phyloP scores from a whole-genome alignment of 2,888 invertebrate species.

The Scrobipalpa costella region DNA sequence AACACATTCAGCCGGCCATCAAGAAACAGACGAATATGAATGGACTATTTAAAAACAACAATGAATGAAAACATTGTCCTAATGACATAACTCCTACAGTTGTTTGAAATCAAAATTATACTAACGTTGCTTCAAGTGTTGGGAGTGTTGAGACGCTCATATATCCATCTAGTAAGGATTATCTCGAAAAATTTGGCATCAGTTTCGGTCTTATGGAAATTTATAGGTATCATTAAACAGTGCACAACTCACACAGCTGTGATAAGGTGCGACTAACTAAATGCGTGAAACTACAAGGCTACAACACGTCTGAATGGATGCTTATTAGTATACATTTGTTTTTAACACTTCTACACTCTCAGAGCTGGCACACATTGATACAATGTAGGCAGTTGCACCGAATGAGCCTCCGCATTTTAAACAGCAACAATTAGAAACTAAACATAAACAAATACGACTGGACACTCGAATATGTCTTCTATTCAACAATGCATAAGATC shows the following conservation, averaged over 20 bases:
- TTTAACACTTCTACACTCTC: slow-evolving; percentile 60
- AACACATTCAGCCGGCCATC: slow-evolving; percentile 18
- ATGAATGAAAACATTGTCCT: slow-evolving; percentile 10
- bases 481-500: slow-evolving; percentile 33
- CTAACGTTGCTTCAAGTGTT: background rate
- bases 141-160: background rate
- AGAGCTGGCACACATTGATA: slow-evolving; percentile 39
- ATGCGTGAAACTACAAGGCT: slow-evolving; percentile 63
- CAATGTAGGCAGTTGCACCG: slow-evolving; percentile 38
- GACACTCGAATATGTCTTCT: slow-evolving; percentile 38
- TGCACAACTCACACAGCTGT: slow-evolving; percentile 50
- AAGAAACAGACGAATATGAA: slow-evolving; percentile 5
- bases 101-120: background rate
- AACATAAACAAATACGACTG: slow-evolving; percentile 47
- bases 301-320: slow-evolving; percentile 73
- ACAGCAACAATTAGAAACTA: slow-evolving; percentile 50
- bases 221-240: slow-evolving; percentile 22
- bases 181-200: slow-evolving; percentile 23
- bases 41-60: background rate
- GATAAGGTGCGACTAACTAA: slow-evolving; percentile 55
- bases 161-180: background rate
- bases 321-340: slow-evolving; percentile 75
- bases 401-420: slow-evolving; percentile 56
- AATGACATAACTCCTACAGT: background rate
- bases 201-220: slow-evolving; percentile 15